These are phyloP conservation scores for Acrobasis suavella DNA, from an alignment of 2,888 invertebrate species.

Conservation along the genomic window DNA sequence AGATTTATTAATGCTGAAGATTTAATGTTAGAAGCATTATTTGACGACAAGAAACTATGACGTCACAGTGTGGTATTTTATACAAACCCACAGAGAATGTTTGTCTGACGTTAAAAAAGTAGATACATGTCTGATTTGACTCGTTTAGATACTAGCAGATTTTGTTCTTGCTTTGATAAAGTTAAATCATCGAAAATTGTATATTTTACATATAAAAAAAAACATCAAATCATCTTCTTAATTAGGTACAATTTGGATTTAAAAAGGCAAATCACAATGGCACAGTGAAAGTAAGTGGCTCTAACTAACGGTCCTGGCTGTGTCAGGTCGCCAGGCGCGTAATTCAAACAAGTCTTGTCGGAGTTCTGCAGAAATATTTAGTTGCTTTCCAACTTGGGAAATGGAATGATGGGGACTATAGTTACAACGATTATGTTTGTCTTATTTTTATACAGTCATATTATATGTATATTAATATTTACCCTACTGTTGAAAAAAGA, in stretches of 20 bases:
- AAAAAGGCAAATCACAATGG: slow-evolving; percentile 35
- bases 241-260: not conserved
- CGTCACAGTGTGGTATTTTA: too few relatives aligned
- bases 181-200: too few relatives aligned
- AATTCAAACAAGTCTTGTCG: slow-evolving; percentile 25
- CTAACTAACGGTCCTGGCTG: slow-evolving; percentile 41
- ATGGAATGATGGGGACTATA: not conserved
- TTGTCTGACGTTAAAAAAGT: too few relatives aligned
- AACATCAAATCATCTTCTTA: not conserved
- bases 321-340: slow-evolving; percentile 33
- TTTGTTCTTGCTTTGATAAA: too few relatives aligned
- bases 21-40: too few relatives aligned
- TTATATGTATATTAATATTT: too few relatives aligned
- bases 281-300: slow-evolving; percentile 42
- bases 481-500: too few relatives aligned
- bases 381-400: not conserved
- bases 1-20: too few relatives aligned
- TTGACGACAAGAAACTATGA: too few relatives aligned
- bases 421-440: not conserved
- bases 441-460: not conserved
- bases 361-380: slow-evolving; percentile 24
- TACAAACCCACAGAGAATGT: too few relatives aligned
- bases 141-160: too few relatives aligned
- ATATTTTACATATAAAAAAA: not conserved
- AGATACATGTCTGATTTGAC: too few relatives aligned